Conservation (phyloP, 2,888 invertebrate genomes). For the Epiblema foenella region DNA sequence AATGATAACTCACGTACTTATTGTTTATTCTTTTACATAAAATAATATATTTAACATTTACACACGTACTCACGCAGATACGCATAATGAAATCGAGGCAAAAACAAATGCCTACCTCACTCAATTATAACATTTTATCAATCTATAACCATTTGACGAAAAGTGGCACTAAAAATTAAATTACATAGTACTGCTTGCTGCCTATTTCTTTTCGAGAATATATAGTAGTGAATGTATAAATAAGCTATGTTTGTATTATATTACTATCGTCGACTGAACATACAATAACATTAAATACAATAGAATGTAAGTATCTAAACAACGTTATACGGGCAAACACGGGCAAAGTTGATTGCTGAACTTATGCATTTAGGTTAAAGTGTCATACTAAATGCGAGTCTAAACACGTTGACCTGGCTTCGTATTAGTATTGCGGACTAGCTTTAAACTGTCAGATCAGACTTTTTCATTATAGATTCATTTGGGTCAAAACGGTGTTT, state of each 20-base stretch:
- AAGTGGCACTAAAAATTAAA: too few relatives aligned
- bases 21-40: background rate
- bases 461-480: background rate
- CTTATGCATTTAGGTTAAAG: constrained; percentile 28
- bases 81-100: background rate
- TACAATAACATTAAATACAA: background rate
- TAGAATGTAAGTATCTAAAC: background rate
- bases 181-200: too few relatives aligned
- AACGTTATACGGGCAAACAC: constrained; percentile 17
- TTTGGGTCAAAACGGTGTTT: background rate
- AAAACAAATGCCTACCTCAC: background rate
- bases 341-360: constrained; percentile 24
- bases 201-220: too few relatives aligned
- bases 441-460: background rate
- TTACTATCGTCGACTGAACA: background rate
- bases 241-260: too few relatives aligned
- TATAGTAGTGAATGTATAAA: too few relatives aligned
- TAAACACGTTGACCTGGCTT: constrained; percentile 23
- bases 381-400: constrained; percentile 12
- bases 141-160: too few relatives aligned
- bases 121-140: background rate
- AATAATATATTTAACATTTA: background rate
- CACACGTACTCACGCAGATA: background rate
- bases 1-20: constrained; percentile 1
- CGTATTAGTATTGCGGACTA: background rate